phyloP scores from a whole-genome alignment of 2,113 vertebrate species.

The Sphaerodactylus townsendi region DNA sequence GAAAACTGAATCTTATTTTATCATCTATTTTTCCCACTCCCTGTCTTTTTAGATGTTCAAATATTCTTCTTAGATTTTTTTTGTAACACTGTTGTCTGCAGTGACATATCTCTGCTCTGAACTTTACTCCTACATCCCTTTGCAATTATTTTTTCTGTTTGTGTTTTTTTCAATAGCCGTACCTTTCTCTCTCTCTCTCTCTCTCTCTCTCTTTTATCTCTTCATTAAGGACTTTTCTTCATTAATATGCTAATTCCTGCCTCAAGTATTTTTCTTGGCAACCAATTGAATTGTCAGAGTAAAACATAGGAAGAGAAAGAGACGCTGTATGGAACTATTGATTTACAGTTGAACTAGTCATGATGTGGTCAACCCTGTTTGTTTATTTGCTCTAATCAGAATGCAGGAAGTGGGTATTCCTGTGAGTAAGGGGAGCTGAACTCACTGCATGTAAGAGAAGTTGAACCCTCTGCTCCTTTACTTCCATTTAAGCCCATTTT shows the following conservation, averaged over 20 bases:
- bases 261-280: constrained; percentile 48
- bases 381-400: not conserved
- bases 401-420: not conserved
- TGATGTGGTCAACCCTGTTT: not conserved
- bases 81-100: constrained; percentile 47
- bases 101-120: not conserved
- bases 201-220: constrained; percentile 39
- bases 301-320: constrained; percentile 27
- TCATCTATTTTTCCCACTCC: constrained; percentile 33
- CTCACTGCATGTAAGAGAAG: no score
- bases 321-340: constrained; percentile 14
- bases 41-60: constrained; percentile 48
- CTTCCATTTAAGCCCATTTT: no score
- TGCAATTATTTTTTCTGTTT: constrained; percentile 43
- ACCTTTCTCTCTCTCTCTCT: constrained; percentile 39
- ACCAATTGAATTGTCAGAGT: constrained; percentile 48
- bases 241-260: constrained; percentile 63
- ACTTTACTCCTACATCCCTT: constrained; percentile 48
- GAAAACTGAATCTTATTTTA: constrained; percentile 54
- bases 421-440: no score
- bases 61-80: constrained; percentile 51
- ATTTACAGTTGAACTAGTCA: not conserved
- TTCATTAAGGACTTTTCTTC: constrained; percentile 53
- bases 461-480: no score
- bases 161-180: not conserved